Evolutionary conservation across 2,797 vertebrate species (phyloP), one percentile per base, ranked within the genome.

Genomic region (Microchirus variegatus): DNA sequence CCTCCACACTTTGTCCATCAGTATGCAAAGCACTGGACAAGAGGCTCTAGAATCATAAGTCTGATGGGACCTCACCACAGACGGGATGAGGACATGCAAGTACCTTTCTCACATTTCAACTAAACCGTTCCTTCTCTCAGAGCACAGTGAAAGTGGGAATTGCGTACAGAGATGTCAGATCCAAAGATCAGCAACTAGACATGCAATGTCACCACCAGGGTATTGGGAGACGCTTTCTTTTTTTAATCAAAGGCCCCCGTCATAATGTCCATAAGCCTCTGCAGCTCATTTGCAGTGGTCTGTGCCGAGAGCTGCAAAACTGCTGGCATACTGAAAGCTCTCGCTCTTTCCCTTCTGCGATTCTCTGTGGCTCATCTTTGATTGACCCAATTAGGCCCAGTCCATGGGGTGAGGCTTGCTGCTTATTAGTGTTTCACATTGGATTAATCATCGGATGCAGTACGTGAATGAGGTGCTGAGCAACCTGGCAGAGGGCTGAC

Each of bases 311-410:
- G 47, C 64, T 75, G 73, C 35, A 69, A 66, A 87, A 75, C 59
- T 60, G 70, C 78, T 61, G 66, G 77, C 58, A 46, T 63, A 64
- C 73, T 63, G 67, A 77, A 81, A 51, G 67, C 81, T 53, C 70
- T 67, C 45, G 7, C 80, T 75, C 54, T 77, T 63, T 73, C 59
- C 68, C 74, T 16, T 75, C 57, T 75, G 58, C n/a, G 65, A 62
- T 80, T 78, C 83, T 84, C 78, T 70, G 72, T 73, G 53, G 83
- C 88, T 88, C 81, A 81, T 88, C 58, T 88, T 87, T 90, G 85
- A 91, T 88, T 91, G 88, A 90, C 87, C 89, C 87, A 90, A 89
- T 91, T 90, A 90, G 80, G 63, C 48, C 48, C 9, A 72, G 89
- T 92, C 87, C 86, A 83, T 76, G 17, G 80, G 81, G 83, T 87